Conservation (phyloP, 2,888 invertebrate genomes). For the Bursaphelenchus okinawaensis region DNA sequence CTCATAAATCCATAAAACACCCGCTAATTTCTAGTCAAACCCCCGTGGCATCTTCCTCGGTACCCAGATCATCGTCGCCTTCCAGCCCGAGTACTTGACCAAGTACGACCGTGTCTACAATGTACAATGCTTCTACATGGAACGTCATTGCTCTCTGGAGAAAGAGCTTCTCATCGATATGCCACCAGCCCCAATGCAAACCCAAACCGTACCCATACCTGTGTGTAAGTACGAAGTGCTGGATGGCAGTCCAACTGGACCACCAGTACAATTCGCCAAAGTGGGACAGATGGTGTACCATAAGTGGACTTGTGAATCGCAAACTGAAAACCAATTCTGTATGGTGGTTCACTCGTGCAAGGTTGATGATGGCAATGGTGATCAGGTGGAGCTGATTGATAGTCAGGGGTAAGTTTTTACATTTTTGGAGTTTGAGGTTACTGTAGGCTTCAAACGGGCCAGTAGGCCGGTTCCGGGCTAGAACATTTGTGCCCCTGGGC, state of each 20-base stretch:
- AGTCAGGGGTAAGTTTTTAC: conserved; percentile 41
- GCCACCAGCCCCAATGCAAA: conserved; percentile 51
- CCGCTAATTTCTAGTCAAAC: conserved; percentile 33
- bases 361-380: conserved; percentile 55
- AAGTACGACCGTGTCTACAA: conserved; percentile 50
- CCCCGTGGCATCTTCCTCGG: conserved; percentile 50
- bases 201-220: conserved; percentile 54
- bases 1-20: neutral
- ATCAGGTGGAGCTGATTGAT: conserved; percentile 49
- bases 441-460: too few relatives aligned
- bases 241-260: conserved; percentile 49
- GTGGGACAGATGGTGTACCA: conserved; percentile 57
- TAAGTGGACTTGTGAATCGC: conserved; percentile 56
- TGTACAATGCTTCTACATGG: conserved; percentile 57
- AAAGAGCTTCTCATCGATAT: conserved; percentile 52
- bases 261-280: conserved; percentile 52
- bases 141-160: conserved; percentile 45
- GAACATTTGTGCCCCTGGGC: too few relatives aligned
- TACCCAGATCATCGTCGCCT: conserved; percentile 48
- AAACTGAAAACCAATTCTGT: conserved; percentile 50
- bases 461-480: too few relatives aligned
- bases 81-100: conserved; percentile 52
- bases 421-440: too few relatives aligned
- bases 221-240: conserved; percentile 55
- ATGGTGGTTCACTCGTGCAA: conserved; percentile 55